Evolutionary conservation across 2,888 invertebrate species (phyloP), one percentile per base, ranked within the genome.

Genomic region (Yponomeuta cagnagella): DNA sequence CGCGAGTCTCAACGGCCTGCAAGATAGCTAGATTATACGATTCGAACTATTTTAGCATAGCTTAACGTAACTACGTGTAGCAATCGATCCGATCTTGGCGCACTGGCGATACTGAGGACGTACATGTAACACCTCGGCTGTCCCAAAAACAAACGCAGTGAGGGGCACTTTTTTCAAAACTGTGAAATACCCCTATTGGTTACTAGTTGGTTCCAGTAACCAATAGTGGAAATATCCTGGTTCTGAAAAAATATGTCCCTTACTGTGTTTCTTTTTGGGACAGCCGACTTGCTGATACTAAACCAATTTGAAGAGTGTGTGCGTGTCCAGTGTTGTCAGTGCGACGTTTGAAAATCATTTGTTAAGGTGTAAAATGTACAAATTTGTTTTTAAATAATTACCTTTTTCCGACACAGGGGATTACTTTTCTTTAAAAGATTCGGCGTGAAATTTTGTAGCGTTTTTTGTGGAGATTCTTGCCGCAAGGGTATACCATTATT

Each of bases 401-500:
- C 80, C 82, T 86, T 83, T 23, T 79, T 80, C 81, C 76, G 75
- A 82, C 79, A 82, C 79, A 79, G 78, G 83, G 23, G 63, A 65
- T 66, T 70, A 65, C 66, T 84, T 80, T 83, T 15, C 52, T 85
- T 83, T 77, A 79, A 86, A 88, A 88, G 75, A 83, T 90, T 88
- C 85, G 89, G 88, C 86, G 82, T 84, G 81, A 88, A 88, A 87
- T 81, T 82, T 75, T 85, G 82, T 70, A 70, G 68, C 68, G 80
- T 81, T 78, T 43, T 23, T 58, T 82, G 85, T 74, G 75, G 74
- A 82, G 79, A 81, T 88, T 89, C 89, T 90, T 90, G 91, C 88
- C 86, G 86, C 88, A 89, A 86, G 88, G 91, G 90, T 90, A 89
- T 90, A 88, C 89, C 91, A 90, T 88, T 80, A 80, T 83, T 84